A percentile compares a stretch with the other conserved stretches of the same genome.
Evolutionary conservation across 2,113 vertebrate species (phyloP).

Genomic region (Columba livia): DNA sequence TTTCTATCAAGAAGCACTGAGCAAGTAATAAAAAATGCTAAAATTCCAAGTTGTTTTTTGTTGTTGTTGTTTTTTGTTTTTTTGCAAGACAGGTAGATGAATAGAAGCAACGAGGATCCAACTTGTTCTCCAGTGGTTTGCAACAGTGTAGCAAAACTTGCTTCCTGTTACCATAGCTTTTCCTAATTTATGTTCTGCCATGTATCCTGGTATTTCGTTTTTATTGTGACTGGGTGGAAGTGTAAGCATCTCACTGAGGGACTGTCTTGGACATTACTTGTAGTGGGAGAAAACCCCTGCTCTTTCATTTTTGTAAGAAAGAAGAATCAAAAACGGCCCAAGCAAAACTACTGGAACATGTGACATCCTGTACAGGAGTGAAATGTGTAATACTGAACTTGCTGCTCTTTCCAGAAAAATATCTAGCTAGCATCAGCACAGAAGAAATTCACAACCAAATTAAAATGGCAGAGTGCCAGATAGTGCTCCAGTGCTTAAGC

Average conservation of each 20-base stretch:
- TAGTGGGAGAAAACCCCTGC: accelerated
- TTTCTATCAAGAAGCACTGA: not conserved
- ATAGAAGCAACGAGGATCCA: not conserved
- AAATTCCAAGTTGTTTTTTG: not conserved
- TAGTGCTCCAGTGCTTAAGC: not conserved
- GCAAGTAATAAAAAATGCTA: not conserved
- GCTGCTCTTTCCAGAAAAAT: not conserved
- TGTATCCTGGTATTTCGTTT: not conserved
- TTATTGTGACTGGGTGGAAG: not conserved
- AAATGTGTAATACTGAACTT: not conserved
- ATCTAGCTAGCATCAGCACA: not conserved
- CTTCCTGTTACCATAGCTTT: not conserved
- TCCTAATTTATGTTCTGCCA: not conserved
- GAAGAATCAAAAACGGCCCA: not conserved
- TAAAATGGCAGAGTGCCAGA: not conserved
- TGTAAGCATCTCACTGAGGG: accelerated
- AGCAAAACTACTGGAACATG: not conserved
- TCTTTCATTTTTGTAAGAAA: not conserved
- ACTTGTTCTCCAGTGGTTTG: not conserved
- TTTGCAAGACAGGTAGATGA: not conserved
- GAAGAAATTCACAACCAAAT: not conserved
- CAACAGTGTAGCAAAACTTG: not conserved
- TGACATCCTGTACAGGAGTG: not conserved
- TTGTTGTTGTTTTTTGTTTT: not conserved
- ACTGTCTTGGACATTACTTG: not conserved